Evolutionary conservation across 2,113 vertebrate species (phyloP).

Genomic region (Sander lucioperca): DNA sequence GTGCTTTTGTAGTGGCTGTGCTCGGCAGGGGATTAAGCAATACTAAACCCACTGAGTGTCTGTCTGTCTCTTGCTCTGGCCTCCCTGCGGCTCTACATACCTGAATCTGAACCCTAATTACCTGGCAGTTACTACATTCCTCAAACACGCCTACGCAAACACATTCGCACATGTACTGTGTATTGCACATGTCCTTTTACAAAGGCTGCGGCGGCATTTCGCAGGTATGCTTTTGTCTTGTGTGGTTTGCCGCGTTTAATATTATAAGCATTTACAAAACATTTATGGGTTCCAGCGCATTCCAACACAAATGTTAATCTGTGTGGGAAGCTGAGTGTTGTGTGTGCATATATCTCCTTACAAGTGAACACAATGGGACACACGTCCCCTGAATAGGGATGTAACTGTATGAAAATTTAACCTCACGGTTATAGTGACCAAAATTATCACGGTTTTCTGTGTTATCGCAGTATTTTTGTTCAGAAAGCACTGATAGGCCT

Average conservation of each 20-base stretch:
- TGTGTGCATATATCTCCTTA: neutral
- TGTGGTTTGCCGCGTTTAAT: constrained; percentile 55
- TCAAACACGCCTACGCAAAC: constrained; percentile 62
- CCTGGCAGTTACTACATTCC: constrained; percentile 74
- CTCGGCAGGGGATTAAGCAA: constrained; percentile 70
- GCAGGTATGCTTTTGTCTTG: constrained; percentile 29
- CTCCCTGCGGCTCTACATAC: constrained; percentile 73
- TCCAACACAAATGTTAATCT: constrained; percentile 23
- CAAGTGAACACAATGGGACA: neutral
- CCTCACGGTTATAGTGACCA: too few species aligned
- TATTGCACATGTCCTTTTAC: constrained; percentile 23
- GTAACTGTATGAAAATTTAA: too few species aligned
- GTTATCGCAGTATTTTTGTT: too few species aligned
- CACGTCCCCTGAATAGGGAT: too few species aligned
- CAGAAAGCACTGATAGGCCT: too few species aligned
- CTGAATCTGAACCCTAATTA: constrained; percentile 76
- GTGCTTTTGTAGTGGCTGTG: constrained; percentile 72
- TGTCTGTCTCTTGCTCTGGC: constrained; percentile 49
- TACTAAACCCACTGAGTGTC: constrained; percentile 61
- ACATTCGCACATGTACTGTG: constrained; percentile 1
- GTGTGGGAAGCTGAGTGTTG: neutral
- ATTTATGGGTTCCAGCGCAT: constrained; percentile 35
- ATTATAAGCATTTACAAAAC: constrained; percentile 40
- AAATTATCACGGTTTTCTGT: too few species aligned
- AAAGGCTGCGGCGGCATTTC: constrained; percentile 24